Base-by-base conservation (phyloP, 2,113 vertebrate species). In the Pogonocichla stellata region DNA sequence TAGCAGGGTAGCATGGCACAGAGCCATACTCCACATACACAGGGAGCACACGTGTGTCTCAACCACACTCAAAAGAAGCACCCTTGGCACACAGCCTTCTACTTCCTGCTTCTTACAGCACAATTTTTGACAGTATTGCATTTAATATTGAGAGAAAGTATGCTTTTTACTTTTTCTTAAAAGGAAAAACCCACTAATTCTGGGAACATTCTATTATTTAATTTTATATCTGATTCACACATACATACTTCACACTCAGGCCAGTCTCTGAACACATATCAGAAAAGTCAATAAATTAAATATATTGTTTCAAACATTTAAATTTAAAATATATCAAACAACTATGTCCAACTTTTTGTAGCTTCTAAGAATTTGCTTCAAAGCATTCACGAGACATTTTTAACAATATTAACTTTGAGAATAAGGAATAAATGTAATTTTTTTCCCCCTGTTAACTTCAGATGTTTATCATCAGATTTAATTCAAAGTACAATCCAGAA, bases 141-240 rank as follows among this genome's bases (percentile, higher is more conserved):
- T 33, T 50, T 50, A 61, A 77, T 54, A 73, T 7, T 3, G 2
- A 65, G 80, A 77, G 23, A 19, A 80, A 94, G 7, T 8, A 64
- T 13, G 31, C 13, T 83, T 81, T 81, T 60, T 42, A 38, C 14
- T 62, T 84, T 53, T 60, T 43, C 6, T 50, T 28, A 25, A 31
- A 80, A 38, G 31, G 29, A 74, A 66, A 53, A 1, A 0, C 0
- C 0, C 26, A 67, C 31, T 48, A 22, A 51, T 77, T 43, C 61
- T 24, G 28, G 18, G 19, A 89, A 69, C 9, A 40, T 31, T 57
- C 23, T n/a, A 34, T 42, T 56, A 36, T 29, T 80, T 61, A 47
- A 70, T 31, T 73, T 91, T 19, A 0, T 19, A 69, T 18, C 40
- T 56, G 71, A 80, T 25, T 70, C 47, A 80, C 15, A 61, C 16